These are phyloP conservation scores for Elgonia sp. DNA, from an alignment of 2,888 invertebrate genomes.

Conservation along the genomic window DNA sequence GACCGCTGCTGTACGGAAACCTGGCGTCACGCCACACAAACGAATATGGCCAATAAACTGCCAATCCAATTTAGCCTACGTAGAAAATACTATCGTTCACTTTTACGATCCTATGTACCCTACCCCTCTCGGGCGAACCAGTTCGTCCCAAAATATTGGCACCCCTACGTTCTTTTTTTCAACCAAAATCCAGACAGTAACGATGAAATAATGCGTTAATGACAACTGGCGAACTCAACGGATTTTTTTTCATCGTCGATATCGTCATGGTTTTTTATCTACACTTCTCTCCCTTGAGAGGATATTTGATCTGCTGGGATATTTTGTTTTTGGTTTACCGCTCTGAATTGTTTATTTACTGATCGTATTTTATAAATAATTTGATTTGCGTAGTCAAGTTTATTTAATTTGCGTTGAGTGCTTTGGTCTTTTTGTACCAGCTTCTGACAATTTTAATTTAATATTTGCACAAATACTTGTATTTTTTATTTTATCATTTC, in stretches of 20 bases:
- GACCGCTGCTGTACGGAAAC: conserved; percentile 76
- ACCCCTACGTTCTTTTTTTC: conserved; percentile 41
- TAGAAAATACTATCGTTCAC: conserved; percentile 83
- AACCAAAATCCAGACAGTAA: conserved; percentile 42
- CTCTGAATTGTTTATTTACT: no score
- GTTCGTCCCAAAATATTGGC: conserved; percentile 44
- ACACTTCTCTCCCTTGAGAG: neutral
- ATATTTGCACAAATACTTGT: no score
- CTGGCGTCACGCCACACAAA: conserved; percentile 85
- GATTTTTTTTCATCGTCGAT: conserved; percentile 22
- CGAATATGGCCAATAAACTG: conserved; percentile 86
- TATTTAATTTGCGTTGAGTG: no score
- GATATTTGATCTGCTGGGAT: conserved; percentile 26
- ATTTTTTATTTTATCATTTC: no score
- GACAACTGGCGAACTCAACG: conserved; percentile 45
- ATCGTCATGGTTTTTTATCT: conserved; percentile 9
- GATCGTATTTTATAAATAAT: no score
- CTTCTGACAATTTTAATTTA: no score
- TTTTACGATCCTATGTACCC: conserved; percentile 79
- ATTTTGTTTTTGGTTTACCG: neutral
- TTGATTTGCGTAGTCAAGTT: no score
- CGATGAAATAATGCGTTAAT: conserved; percentile 66
- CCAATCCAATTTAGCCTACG: conserved; percentile 86
- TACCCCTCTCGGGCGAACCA: neutral
- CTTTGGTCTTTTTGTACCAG: no score